phyloP scores from a whole-genome alignment of 2,113 vertebrate genomes.

The Hippoglossus stenolepis region DNA sequence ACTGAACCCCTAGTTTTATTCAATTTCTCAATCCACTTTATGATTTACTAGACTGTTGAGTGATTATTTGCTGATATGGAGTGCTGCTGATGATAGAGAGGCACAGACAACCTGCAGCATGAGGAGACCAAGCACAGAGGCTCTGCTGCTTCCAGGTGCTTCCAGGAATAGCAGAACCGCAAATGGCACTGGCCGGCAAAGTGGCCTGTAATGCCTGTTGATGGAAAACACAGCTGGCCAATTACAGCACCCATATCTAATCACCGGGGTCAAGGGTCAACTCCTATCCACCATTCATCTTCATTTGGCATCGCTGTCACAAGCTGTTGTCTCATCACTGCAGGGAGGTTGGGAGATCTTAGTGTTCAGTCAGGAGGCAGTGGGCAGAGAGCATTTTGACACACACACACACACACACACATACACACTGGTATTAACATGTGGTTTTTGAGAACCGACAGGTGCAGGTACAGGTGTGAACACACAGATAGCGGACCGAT shows the following conservation, averaged over 20 bases:
- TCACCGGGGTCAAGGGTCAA: conserved; percentile 67
- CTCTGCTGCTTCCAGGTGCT: conserved; percentile 56
- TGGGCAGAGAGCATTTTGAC: not conserved
- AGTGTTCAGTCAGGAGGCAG: not conserved
- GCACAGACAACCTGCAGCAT: conserved; percentile 22
- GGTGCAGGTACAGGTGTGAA: no score
- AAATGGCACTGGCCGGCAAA: conserved; percentile 61
- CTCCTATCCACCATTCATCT: conserved; percentile 55
- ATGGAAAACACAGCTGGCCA: conserved; percentile 74
- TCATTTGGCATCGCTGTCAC: conserved; percentile 52
- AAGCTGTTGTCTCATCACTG: conserved; percentile 30
- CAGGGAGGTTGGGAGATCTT: conserved; percentile 14
- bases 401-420: no score
- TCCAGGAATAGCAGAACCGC: conserved; percentile 63
- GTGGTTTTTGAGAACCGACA: no score
- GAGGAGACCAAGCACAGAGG: conserved; percentile 18
- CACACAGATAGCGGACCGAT: no score
- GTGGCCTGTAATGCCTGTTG: conserved; percentile 69
- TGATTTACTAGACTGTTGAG: conserved; percentile 25
- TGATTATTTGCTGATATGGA: conserved; percentile 23
- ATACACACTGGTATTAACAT: no score
- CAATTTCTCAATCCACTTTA: conserved; percentile 1
- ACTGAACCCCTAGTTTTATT: not conserved
- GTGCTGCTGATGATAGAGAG: conserved; percentile 31
- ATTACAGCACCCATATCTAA: conserved; percentile 74